Base-by-base conservation (phyloP, 1,140 invertebrate genomes). In the Calycopis cecrops region DNA sequence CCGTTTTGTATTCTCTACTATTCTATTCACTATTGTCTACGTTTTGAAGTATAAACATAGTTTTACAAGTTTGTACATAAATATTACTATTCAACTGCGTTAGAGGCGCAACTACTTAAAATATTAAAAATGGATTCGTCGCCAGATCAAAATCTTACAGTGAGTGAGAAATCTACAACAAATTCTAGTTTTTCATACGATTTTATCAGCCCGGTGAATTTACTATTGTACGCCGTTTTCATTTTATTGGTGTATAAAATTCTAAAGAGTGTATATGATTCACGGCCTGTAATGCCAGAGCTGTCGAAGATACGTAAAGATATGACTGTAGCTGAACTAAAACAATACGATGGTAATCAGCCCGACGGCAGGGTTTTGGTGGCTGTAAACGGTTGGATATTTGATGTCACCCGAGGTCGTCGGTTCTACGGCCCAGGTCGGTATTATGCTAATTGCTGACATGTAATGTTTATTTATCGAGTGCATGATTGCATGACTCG, bases 321-420 rank as follows among this genome's bases (percentile, higher is more conserved):
- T 79, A 98, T 99, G 88, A 98, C 96, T 0, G 83, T 97, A 21
- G 91, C 95, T 71, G 96, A 99, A 81, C 87, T 99, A 18, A 92
- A 91, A 57, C 90, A 94, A 63, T 99, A 93, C 79, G 94, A 99
- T 81, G 95, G 94, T 11, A 94, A 83, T 55, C 92, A 92, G 55
- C 79, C 91, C 12, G 96, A 98, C 76, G 96, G 95, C 16, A 89
- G 98, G 51, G 92, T 99, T 52, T 90, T 99, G 54, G 91, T 99
- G 34, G 98, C 96, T 11, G 95, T 99, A 17, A 98, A 99, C 82
- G 96, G 97, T 9, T 97, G 93, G 89, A 94, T 99, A 35, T 99
- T 97, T 88, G 98, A 99, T 88, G 96, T 96, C 48, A 99, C 97
- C 4, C 92, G 93, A 78, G 96, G 93, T 76, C 94, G 92, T 72